Percentiles rank a stretch among this genome's conserved stretches.
These are phyloP conservation scores for Griposia aprilina DNA, from an alignment of 2,888 invertebrate species.

Conservation along the genomic window DNA sequence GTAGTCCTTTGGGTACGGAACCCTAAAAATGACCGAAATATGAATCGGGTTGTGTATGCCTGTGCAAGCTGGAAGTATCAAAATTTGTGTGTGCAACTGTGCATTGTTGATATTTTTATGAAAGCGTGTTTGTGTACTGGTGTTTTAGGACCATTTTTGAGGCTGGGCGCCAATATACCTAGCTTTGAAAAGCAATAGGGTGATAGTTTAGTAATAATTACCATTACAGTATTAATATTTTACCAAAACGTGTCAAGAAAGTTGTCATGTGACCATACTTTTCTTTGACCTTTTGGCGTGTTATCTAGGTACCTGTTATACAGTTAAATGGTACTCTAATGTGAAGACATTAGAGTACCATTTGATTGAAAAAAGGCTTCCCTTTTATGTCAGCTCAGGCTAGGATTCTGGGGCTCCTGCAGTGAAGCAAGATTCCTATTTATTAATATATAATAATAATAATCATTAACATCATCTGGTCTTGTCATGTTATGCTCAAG, in stretches of 20 bases:
- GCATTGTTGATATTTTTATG: constrained; percentile 19
- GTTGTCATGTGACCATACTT: background rate
- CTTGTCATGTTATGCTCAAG: background rate
- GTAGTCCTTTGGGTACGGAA: too few species aligned
- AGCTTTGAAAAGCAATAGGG: too few species aligned
- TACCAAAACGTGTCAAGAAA: background rate
- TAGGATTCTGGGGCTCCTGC: background rate
- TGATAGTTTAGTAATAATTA: background rate
- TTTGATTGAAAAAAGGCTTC: too few species aligned
- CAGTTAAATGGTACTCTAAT: background rate
- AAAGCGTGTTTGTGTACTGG: background rate
- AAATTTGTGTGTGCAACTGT: constrained; percentile 13
- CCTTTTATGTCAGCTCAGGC: background rate
- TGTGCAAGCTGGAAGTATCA: background rate
- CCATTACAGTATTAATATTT: background rate
- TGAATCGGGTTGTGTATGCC: constrained; percentile 41
- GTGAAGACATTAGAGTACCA: too few species aligned
- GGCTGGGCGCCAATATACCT: background rate
- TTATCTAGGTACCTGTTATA: background rate
- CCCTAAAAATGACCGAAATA: constrained; percentile 34
- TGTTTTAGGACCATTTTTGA: background rate
- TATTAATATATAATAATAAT: background rate
- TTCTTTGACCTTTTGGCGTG: background rate
- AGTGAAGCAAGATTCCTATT: background rate
- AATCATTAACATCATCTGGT: background rate